Conservation (phyloP, 1,140 invertebrate genomes). For the Stenopsyche tienmushanensis region DNA sequence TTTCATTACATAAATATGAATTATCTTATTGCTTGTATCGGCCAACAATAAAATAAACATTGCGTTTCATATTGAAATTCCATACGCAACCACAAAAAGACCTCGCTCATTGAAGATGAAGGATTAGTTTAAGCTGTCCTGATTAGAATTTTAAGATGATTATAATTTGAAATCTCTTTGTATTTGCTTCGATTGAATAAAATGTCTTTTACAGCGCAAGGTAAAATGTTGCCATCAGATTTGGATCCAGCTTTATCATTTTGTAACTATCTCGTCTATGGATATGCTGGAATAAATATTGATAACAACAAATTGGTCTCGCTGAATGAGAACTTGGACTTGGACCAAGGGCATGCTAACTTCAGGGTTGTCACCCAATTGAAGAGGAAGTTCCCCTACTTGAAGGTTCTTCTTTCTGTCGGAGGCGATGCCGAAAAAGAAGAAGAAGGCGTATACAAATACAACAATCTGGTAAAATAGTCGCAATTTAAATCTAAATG, state of each 20-base stretch:
- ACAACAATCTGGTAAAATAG: slow-evolving; percentile 57
- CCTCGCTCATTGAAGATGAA: no score
- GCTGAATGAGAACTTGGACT: slow-evolving; percentile 68
- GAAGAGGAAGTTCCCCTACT: slow-evolving; percentile 68
- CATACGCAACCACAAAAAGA: no score
- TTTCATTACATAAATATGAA: no score
- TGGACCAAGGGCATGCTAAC: slow-evolving; percentile 67
- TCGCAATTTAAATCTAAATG: slow-evolving; percentile 39
- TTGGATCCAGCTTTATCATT: slow-evolving; percentile 70
- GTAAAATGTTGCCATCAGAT: slow-evolving; percentile 73
- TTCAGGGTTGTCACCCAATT: slow-evolving; percentile 68
- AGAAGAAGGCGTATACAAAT: slow-evolving; percentile 61
- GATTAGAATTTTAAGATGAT: no score
- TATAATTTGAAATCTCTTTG: no score
- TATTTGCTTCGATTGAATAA: no score
- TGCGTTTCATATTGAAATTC: no score
- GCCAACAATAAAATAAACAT: no score
- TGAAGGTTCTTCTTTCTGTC: slow-evolving; percentile 75
- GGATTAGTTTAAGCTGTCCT: no score
- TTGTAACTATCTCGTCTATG: slow-evolving; percentile 85
- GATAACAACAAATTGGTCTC: slow-evolving; percentile 68
- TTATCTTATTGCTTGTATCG: no score
- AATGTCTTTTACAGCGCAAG: slow-evolving; percentile 72
- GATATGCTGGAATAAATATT: slow-evolving; percentile 77
- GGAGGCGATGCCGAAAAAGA: slow-evolving; percentile 69